Evolutionary conservation across 2,888 invertebrate species (phyloP).

Genomic region (Eulithis prunata): DNA sequence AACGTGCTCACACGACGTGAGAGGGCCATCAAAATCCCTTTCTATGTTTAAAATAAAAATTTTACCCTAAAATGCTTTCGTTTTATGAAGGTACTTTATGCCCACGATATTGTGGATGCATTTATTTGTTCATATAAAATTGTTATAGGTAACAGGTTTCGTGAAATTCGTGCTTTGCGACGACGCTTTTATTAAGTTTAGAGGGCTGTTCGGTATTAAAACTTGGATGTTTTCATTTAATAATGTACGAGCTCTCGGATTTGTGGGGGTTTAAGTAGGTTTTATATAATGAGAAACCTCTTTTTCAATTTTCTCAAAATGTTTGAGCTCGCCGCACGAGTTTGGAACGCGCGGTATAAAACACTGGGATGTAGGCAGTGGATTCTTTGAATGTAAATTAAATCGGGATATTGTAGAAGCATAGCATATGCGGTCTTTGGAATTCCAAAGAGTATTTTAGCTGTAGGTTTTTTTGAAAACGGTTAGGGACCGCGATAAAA

Average conservation of each 20-base stretch:
- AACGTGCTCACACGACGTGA: conserved; percentile 70
- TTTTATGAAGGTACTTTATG: conserved; percentile 73
- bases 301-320: conserved; percentile 24
- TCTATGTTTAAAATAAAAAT: conserved; percentile 84
- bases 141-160: conserved; percentile 58
- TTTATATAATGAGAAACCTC: conserved; percentile 16
- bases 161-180: conserved; percentile 44
- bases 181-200: conserved; percentile 55
- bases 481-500: conserved; percentile 39
- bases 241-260: conserved; percentile 36
- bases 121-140: conserved; percentile 74
- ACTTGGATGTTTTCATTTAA: conserved; percentile 38
- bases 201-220: conserved; percentile 40
- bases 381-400: conserved; percentile 36
- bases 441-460: conserved; percentile 36
- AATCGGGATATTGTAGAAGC: conserved; percentile 33
- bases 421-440: conserved; percentile 35
- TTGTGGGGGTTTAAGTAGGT: conserved; percentile 15
- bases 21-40: conserved; percentile 81
- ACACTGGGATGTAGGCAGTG: conserved; percentile 25
- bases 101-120: conserved; percentile 62
- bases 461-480: conserved; percentile 34
- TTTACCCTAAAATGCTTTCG: conserved; percentile 74
- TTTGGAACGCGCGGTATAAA: conserved; percentile 12
- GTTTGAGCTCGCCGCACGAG: conserved; percentile 8